Evolutionary conservation across 2,113 vertebrate genomes (phyloP).

Genomic region (Phoenicopterus ruber): DNA sequence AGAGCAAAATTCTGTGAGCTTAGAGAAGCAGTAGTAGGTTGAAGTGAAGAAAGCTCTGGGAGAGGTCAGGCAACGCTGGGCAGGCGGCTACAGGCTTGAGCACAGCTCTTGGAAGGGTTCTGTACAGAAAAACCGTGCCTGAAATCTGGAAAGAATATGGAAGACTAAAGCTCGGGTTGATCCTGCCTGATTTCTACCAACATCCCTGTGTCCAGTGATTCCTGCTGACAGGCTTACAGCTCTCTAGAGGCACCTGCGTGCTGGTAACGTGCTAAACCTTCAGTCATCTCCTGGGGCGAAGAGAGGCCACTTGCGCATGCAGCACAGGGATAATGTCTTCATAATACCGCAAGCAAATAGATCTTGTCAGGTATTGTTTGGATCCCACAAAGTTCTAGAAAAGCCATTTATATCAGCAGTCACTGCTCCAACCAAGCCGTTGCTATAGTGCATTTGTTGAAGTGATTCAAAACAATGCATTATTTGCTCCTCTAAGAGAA

Average conservation of each 20-base stretch:
- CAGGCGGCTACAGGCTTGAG: accelerated
- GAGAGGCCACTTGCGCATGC: background rate
- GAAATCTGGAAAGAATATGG: background rate
- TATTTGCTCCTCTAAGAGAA: background rate
- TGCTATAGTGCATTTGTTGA: background rate
- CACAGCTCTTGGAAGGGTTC: background rate
- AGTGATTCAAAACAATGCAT: background rate
- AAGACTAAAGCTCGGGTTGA: background rate
- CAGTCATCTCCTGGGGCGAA: background rate
- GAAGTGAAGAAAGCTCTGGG: background rate
- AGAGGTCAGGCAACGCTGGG: background rate
- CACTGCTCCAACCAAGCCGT: background rate
- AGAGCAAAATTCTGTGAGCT: background rate
- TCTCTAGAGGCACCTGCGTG: background rate
- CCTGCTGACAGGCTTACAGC: background rate
- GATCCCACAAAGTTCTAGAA: background rate
- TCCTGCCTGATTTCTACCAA: background rate
- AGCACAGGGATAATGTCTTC: background rate
- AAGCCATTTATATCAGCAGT: background rate
- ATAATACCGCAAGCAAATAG: background rate
- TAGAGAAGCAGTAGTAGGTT: background rate
- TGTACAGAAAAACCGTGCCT: accelerated
- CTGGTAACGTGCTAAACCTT: background rate
- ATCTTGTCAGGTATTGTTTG: background rate
- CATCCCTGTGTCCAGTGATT: background rate